Percentiles rank a stretch among this genome's conserved stretches.
Evolutionary conservation across 2,113 vertebrate species (phyloP).

Genomic region (Eulacestoma nigropectus): DNA sequence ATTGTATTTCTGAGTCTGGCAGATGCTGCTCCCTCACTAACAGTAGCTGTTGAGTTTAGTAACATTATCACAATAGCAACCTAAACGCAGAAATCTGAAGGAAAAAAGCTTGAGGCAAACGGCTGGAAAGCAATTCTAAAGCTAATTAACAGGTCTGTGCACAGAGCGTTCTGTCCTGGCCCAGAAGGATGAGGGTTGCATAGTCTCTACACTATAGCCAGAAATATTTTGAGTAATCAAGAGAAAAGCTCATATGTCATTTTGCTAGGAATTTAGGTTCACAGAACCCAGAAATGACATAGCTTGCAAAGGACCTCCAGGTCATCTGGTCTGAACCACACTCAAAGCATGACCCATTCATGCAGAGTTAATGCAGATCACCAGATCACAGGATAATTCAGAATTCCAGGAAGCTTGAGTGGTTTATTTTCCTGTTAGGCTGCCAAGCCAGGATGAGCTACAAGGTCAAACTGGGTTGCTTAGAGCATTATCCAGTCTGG

Average conservation of each 20-base stretch:
- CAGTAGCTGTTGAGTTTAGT: conserved; percentile 14
- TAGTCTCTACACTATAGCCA: neutral
- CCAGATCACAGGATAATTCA: neutral
- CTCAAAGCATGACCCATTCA: neutral
- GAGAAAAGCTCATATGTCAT: neutral
- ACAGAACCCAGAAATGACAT: neutral
- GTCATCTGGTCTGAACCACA: neutral
- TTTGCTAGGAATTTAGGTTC: neutral
- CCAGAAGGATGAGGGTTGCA: neutral
- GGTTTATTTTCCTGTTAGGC: neutral
- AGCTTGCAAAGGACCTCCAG: neutral
- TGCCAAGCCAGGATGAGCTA: neutral
- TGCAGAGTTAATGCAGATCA: neutral
- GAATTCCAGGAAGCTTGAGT: neutral
- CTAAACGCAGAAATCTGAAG: conserved; percentile 32
- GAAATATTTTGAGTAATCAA: neutral
- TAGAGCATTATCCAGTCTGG: neutral
- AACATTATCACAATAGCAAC: conserved; percentile 6
- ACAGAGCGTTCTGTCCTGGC: neutral
- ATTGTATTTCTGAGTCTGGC: conserved; percentile 42
- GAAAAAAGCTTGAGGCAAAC: conserved; percentile 22
- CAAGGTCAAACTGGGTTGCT: neutral
- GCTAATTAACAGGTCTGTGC: neutral
- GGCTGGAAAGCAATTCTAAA: conserved; percentile 16
- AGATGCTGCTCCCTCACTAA: conserved; percentile 39